Evolutionary conservation across 2,888 invertebrate species (phyloP).

Genomic region (Nysson spinosus): DNA sequence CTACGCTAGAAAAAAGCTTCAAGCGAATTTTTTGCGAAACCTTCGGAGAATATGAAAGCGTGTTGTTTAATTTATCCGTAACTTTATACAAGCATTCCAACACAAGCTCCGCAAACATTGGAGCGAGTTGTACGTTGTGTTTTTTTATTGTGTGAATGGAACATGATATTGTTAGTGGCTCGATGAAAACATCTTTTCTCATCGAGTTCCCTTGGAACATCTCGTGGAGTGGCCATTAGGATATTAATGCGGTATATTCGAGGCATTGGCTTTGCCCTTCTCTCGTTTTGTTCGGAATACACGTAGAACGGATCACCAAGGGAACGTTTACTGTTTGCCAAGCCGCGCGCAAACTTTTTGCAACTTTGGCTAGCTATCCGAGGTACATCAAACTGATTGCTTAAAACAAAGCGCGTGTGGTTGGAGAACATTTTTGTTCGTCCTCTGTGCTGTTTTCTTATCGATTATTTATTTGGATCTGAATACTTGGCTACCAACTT

Average conservation of each 20-base stretch:
- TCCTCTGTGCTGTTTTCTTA: not conserved
- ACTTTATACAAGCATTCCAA: too few relatives aligned
- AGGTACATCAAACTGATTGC: constrained; percentile 46
- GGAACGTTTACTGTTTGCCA: constrained; percentile 32
- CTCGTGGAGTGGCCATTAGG: constrained; percentile 46
- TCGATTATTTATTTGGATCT: too few relatives aligned
- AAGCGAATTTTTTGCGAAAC: too few relatives aligned
- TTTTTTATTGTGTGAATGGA: too few relatives aligned
- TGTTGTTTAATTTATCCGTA: too few relatives aligned
- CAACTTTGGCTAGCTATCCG: constrained; percentile 8
- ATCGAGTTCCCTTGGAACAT: constrained; percentile 16
- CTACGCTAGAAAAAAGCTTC: too few relatives aligned
- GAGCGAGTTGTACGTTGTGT: too few relatives aligned
- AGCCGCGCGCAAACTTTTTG: constrained; percentile 47
- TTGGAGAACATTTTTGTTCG: not conserved
- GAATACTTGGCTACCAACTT: too few relatives aligned
- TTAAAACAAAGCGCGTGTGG: not conserved
- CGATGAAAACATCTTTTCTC: constrained; percentile 8
- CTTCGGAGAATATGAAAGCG: too few relatives aligned
- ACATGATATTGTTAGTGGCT: too few relatives aligned
- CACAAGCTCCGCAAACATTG: too few relatives aligned
- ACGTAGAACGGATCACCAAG: not conserved
- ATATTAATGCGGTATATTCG: constrained; percentile 41
- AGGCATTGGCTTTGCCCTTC: constrained; percentile 23
- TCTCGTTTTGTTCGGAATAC: constrained; percentile 28